Evolutionary conservation across 2,797 vertebrate species (phyloP).

Genomic region (Ataeniobius toweri): DNA sequence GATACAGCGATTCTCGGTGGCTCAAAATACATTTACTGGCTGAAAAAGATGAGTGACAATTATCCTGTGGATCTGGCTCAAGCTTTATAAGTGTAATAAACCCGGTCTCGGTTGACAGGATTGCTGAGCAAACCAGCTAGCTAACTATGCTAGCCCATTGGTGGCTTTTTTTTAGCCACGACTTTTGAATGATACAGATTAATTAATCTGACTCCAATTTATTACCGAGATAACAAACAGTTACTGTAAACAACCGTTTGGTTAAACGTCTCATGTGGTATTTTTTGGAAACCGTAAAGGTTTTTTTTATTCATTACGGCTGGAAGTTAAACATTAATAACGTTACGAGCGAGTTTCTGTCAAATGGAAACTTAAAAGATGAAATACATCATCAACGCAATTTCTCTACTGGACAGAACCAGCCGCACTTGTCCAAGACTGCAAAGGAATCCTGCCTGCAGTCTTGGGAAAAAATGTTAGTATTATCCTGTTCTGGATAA

Average conservation of each 20-base stretch:
- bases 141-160: slow-evolving; percentile 50
- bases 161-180: slow-evolving; percentile 45
- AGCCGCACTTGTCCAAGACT: too few relatives aligned
- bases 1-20: slow-evolving; percentile 39
- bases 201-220: slow-evolving; percentile 4
- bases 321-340: neutral
- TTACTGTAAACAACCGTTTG: neutral
- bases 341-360: neutral
- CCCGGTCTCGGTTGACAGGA: neutral
- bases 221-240: neutral
- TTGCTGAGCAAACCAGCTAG: slow-evolving; percentile 38
- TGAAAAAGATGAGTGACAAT: slow-evolving; percentile 44
- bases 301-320: neutral
- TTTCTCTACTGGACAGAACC: neutral
- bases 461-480: too few relatives aligned
- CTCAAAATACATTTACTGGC: slow-evolving; percentile 57
- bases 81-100: neutral
- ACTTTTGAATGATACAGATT: slow-evolving; percentile 4
- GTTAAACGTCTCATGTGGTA: neutral
- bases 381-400: neutral
- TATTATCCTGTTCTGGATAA: neutral
- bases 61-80: neutral
- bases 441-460: too few relatives aligned
- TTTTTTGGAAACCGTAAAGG: neutral
- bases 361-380: neutral